Evolutionary conservation across 2,888 invertebrate genomes (phyloP), one percentile per base, ranked within the genome.

Genomic region (Aphidoletes aphidimyza): DNA sequence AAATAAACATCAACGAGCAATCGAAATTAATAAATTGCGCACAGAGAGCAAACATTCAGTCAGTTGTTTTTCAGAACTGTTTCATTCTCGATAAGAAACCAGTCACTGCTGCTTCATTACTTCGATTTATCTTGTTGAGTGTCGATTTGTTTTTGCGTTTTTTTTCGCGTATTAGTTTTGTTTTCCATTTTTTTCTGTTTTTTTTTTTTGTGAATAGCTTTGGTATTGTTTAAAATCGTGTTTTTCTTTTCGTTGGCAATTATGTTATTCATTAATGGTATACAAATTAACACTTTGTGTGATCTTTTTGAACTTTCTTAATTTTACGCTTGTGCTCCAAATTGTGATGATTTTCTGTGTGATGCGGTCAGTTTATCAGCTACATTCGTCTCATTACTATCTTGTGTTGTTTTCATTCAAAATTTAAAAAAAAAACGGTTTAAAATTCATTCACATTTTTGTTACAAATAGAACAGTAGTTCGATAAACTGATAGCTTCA

Each of bases 231-330:
- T 54, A 2, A 17, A 6, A 22, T 14, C 14, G 30, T 69, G 69
- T 54, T 47, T 54, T 14, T 1, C 3, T 69, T 30, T n/a, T 69
- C 34, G 30, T 69, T 69, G 26, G 69, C 69, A 30, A n/a, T 30
- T 30, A 69, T 69, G 69, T 34, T 30, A 69, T 69, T 69, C 69
- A 69, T 69, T 69, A 69, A 69, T 30, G 69, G 69, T 69, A 69
- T 30, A 30, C 11, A n/a, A 69, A 69, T 69, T 69, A 69, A 69
- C 30, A 69, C 26, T 30, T 30, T 30, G 14, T n/a, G n/a, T 69
- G 69, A 69, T 69, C 69, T 69, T 34, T 30, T 26, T 69, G 30
- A 69, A 69, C 69, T 69, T 69, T 14, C 30, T 69, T 14, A 69
- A 69, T 69, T 69, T 69, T n/a, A n/a, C n/a, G 34, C 14, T 69